Evolutionary conservation across 1,140 invertebrate species (phyloP).

Genomic region (Macrosteles quadrilineatus): DNA sequence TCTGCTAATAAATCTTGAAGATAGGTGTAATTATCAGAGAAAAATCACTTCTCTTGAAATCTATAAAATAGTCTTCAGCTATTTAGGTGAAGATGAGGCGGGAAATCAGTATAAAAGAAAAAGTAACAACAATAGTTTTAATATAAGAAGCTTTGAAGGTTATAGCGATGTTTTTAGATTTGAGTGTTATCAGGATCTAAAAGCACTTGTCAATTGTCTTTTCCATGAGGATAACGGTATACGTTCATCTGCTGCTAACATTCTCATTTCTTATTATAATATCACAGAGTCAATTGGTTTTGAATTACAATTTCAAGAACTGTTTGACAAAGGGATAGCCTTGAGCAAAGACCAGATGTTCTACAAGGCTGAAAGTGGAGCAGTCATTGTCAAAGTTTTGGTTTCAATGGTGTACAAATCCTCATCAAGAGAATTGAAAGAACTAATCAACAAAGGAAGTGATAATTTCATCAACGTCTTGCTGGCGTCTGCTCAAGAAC

Average conservation of each 20-base stretch:
- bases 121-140: constrained; percentile 17
- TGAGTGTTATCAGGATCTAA: constrained; percentile 42
- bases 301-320: constrained; percentile 32
- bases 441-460: constrained; percentile 4
- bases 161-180: constrained; percentile 44
- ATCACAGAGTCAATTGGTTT: constrained; percentile 26
- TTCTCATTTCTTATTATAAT: constrained; percentile 52
- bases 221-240: constrained; percentile 54
- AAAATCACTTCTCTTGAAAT: constrained; percentile 53
- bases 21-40: constrained; percentile 59
- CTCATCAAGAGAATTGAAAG: constrained; percentile 9
- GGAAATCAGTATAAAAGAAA: constrained; percentile 19
- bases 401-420: constrained; percentile 38
- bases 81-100: constrained; percentile 27
- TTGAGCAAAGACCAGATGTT: constrained; percentile 56
- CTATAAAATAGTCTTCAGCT: constrained; percentile 47
- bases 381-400: constrained; percentile 51
- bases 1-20: constrained; percentile 52
- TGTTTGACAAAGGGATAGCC: constrained; percentile 48
- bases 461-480: constrained; percentile 36
- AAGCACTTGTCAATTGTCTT: constrained; percentile 48
- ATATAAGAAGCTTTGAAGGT: background rate
- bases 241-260: constrained; percentile 48
- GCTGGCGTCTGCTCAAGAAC: constrained; percentile 43
- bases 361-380: constrained; percentile 57